Base-by-base conservation (phyloP, 1,140 invertebrate genomes). In the Aethina tumida region DNA sequence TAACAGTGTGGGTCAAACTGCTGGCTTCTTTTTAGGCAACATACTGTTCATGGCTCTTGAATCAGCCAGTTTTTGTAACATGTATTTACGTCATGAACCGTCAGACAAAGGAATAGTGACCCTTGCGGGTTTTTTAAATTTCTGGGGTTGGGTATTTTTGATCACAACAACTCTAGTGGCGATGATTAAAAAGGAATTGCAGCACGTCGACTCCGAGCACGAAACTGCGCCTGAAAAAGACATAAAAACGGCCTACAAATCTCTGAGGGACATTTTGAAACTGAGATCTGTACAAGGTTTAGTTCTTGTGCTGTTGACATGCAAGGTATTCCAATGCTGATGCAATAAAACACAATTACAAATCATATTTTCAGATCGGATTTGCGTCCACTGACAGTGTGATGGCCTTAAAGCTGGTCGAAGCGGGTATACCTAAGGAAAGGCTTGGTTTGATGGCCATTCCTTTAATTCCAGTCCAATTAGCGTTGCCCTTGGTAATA, bases 1-100 rank as follows among this genome's bases (percentile, higher is more conserved):
- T 61, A 99, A 99, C 58, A 88, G 86, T 53, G 92, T 98, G 6
- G 97, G 97, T 10, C 96, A 99, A 70, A 98, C 94, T 0, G 85
- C 91, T 36, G 97, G 97, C 1, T 97, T 90, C 64, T 98, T 99
- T 58, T 65, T 99, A 1, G 96, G 97, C 22, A 97, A 97, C 69
- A 90, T 98, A 2, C 67, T 97, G 7, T 99, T 99, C 61, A 79
- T 99, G 54, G 91, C 94, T 0, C 64, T 99, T n/a, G 94, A 99
- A 65, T 98, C 95, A 5, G 70, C 88, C 20, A 84, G 89, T 54
- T 98, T 99, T 67, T 97, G 91, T 56, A 98, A 99, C 56, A 82
- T 70, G 37, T 99, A 97, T 62, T 59, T 99, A 24, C 69, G 94
- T 48, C 70, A 64, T 20, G 69, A 63, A 21, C 85, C 88, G n/a